Evolutionary conservation across 2,888 invertebrate genomes (phyloP).

Genomic region (Callyntrura guangdongensis): DNA sequence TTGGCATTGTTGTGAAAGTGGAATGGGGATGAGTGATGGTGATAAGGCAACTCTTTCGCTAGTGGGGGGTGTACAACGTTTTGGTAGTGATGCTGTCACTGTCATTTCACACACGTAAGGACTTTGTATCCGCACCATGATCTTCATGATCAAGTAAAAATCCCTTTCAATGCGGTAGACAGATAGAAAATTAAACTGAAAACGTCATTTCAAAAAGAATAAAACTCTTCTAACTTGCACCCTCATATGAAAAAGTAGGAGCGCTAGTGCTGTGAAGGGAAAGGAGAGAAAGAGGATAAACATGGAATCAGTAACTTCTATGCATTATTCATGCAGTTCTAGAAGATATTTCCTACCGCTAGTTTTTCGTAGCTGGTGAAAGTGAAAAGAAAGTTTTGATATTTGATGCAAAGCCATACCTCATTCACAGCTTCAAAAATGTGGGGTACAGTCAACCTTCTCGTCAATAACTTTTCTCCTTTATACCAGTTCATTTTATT

Average conservation of each 20-base stretch:
- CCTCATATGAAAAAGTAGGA: no score
- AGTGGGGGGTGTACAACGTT: no score
- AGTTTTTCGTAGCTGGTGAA: constrained; percentile 35
- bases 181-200: neutral
- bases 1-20: no score
- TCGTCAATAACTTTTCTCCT: neutral
- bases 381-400: constrained; percentile 59
- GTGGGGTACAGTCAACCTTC: neutral
- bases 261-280: neutral
- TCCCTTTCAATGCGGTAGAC: neutral
- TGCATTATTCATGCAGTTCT: constrained; percentile 62
- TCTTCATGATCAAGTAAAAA: constrained; percentile 7
- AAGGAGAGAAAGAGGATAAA: no score
- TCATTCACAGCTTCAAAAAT: constrained; percentile 28
- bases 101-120: no score
- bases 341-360: constrained; percentile 24
- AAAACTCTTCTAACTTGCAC: constrained; percentile 12
- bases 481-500: neutral
- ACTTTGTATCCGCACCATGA: neutral
- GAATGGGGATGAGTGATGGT: no score
- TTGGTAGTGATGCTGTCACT: no score
- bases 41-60: no score
- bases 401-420: constrained; percentile 58
- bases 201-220: constrained; percentile 7
- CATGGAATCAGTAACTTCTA: constrained; percentile 35